A percentile compares a stretch with the other conserved stretches of the same genome.
Evolutionary conservation across 2,797 vertebrate genomes (phyloP).

Genomic region (Lophotriccus pileatus): DNA sequence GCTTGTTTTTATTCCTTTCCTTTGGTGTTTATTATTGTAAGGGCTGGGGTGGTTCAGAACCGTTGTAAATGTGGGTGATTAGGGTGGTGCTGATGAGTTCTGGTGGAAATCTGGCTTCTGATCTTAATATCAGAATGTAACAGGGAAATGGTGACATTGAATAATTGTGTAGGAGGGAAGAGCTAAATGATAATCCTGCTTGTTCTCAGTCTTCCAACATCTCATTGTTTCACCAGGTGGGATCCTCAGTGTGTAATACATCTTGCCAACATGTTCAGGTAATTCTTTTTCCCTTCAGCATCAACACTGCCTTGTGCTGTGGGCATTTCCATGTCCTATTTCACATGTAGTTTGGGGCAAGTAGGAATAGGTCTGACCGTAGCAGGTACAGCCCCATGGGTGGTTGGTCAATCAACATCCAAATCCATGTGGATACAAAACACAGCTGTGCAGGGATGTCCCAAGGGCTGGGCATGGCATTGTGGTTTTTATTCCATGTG

Average conservation of each 20-base stretch:
- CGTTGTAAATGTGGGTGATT: background rate
- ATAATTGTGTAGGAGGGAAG: background rate
- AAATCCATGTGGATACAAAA: background rate
- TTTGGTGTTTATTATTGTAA: background rate
- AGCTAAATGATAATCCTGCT: background rate
- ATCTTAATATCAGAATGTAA: background rate
- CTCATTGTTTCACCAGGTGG: slow-evolving; percentile 83
- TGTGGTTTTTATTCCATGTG: background rate
- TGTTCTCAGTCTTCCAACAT: background rate
- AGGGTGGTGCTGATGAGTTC: background rate
- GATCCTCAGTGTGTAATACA: slow-evolving; percentile 86
- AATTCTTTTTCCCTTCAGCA: background rate
- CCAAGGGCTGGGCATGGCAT: background rate
- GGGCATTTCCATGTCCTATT: background rate
- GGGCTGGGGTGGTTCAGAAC: background rate
- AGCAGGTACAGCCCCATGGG: background rate
- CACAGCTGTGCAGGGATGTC: background rate
- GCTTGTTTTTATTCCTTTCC: background rate
- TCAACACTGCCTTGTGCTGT: background rate
- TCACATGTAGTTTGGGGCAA: background rate
- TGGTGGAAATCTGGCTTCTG: background rate
- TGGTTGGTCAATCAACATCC: background rate
- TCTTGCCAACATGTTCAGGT: slow-evolving; percentile 97
- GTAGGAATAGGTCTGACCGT: background rate
- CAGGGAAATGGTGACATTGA: background rate